These are phyloP conservation scores for Penelope pileata DNA, from an alignment of 2,113 vertebrate genomes.

Conservation along the genomic window DNA sequence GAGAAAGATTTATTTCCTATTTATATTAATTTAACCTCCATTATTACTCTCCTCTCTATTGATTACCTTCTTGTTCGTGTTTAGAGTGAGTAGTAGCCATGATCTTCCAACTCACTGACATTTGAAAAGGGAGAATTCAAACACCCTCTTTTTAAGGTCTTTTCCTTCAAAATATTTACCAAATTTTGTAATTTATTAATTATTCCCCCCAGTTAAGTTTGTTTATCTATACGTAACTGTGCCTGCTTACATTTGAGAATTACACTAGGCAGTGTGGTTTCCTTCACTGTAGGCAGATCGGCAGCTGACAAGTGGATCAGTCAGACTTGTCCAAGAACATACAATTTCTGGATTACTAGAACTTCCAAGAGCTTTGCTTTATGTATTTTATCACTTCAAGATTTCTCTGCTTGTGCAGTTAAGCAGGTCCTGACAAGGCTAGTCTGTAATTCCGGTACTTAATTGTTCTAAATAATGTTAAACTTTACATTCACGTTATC, in stretches of 20 bases:
- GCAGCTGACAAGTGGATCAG: not conserved
- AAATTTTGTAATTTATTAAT: not conserved
- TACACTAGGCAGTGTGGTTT: not conserved
- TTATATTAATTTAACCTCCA: slow-evolving; percentile 27
- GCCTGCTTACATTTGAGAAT: not conserved
- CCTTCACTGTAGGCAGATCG: not conserved
- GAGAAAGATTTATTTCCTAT: not conserved
- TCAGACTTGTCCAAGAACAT: not conserved
- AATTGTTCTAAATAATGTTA: not conserved
- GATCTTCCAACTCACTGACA: not conserved
- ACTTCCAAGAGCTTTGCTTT: not conserved
- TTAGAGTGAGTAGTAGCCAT: not conserved
- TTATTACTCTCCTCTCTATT: slow-evolving; percentile 3
- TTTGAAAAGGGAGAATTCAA: not conserved
- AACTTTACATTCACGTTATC: not conserved
- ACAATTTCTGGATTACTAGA: not conserved
- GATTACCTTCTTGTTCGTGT: not conserved
- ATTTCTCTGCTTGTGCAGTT: not conserved
- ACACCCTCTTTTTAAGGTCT: not conserved
- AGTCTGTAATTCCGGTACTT: not conserved
- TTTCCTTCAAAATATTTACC: not conserved
- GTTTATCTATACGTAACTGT: not conserved
- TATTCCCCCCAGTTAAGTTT: not conserved
- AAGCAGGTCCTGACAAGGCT: not conserved
- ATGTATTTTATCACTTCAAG: not conserved